Conservation (phyloP, 2,888 invertebrate species). For the Sympetrum striolatum region DNA sequence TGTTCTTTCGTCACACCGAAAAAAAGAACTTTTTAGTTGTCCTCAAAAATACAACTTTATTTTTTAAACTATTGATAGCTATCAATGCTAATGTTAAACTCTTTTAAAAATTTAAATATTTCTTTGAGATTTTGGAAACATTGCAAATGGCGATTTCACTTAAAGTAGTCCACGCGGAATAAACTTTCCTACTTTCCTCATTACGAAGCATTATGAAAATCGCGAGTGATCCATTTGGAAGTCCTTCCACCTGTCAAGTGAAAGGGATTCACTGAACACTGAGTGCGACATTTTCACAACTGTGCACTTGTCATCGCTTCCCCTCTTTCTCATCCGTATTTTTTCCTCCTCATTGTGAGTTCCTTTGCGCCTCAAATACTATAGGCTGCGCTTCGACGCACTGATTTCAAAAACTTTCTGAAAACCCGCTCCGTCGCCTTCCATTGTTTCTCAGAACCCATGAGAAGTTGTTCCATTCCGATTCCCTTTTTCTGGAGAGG, state of each 20-base stretch:
- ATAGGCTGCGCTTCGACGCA: background rate
- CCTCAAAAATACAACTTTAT: no score
- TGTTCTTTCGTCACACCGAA: no score
- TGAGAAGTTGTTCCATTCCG: conserved; percentile 15
- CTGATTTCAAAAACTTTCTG: conserved; percentile 14
- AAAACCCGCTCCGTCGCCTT: conserved; percentile 13
- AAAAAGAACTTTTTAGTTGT: no score
- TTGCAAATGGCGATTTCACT: no score
- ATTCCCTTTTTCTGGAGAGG: background rate
- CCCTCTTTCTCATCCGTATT: background rate
- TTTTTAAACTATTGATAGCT: no score
- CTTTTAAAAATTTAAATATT: no score
- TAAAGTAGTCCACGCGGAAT: no score
- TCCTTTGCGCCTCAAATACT: background rate
- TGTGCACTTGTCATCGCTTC: background rate
- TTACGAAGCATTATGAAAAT: background rate
- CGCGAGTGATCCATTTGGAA: background rate
- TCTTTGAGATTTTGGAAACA: no score
- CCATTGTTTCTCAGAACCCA: conserved; percentile 34
- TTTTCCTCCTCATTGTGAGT: background rate
- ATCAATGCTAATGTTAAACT: no score
- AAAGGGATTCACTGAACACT: background rate
- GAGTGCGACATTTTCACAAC: background rate
- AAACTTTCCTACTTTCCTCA: no score
- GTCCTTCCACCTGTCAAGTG: background rate